Base-by-base conservation (phyloP, 2,113 vertebrate genomes). In the Solea solea region DNA sequence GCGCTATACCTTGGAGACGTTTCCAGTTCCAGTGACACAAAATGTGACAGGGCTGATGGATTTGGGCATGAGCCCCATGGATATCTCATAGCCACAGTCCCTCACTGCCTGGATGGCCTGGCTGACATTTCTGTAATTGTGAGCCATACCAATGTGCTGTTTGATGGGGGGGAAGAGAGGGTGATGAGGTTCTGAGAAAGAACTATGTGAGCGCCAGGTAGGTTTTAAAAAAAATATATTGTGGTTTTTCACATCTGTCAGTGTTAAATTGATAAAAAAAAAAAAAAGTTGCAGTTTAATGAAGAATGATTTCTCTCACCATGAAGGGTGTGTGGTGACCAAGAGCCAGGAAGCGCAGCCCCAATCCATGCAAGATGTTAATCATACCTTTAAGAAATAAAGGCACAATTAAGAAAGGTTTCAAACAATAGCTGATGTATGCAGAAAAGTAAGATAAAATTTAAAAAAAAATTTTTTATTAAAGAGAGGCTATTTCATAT, bases 251-350 rank as follows among this genome's bases (percentile, higher is more conserved):
- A 34, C 34, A 34, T 3, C 34, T 34, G 34, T 34, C 9, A 11
- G 4, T 34, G 6, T 12, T 11, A 11, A 3, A 52, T 25, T 53
- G 12, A 2, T 5, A 27, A 13, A 28, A 28, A 54, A 28, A 28
- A 13, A 54, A 54, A 0, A 55, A 28, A 3, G 8, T 7, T 13
- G 3, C 2, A 56, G 13, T 7, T 34, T 1, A 2, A 15, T 9
- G 9, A 34, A 40, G 6, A 42, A 14, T 8, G 4, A 6, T 11
- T 27, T 45, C 0, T 72, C 89, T 95, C 86, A 99, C 98, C 97
- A 98, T 98, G 82, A 99, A 98, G 45, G 98, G 98, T 39, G 98
- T 99, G 80, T 99, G 95, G 78, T 99, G 97, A 55, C 98, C 98
- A 10, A 99, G 89, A 51, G 96, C 98, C 82, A 99, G 94, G 82